A percentile compares a stretch with the other conserved stretches of the same genome.
phyloP scores from a whole-genome alignment of 1,140 invertebrate genomes.

The Bradysia coprophila region DNA sequence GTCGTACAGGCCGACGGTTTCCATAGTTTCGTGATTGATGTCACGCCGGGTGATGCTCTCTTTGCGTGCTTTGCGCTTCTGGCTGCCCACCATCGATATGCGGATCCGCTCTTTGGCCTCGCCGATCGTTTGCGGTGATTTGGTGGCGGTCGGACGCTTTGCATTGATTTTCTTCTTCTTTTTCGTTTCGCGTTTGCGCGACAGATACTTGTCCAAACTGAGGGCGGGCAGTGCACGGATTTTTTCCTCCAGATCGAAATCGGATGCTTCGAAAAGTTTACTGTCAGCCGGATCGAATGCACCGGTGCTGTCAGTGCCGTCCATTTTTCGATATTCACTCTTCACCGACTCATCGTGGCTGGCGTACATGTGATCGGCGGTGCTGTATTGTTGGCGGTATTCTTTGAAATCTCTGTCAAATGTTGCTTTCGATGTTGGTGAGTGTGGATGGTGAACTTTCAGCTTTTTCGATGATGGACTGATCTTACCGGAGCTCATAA shows the following conservation, averaged over 20 bases:
- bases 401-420: background rate
- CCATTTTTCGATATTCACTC: no score
- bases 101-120: conserved; percentile 20
- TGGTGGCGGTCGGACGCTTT: conserved; percentile 18
- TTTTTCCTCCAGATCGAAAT: conserved; percentile 69
- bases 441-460: no score
- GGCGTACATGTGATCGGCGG: conserved; percentile 12
- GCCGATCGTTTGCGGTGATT: conserved; percentile 3
- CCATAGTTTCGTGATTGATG: conserved; percentile 10
- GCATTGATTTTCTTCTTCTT: conserved; percentile 39
- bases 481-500: conserved; percentile 47
- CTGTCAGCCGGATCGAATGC: background rate
- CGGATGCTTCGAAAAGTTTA: conserved; percentile 10
- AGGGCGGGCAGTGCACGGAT: conserved; percentile 65
- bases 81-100: conserved; percentile 42
- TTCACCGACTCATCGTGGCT: conserved; percentile 20
- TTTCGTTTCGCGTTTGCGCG: conserved; percentile 52
- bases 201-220: conserved; percentile 58
- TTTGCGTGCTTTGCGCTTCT: conserved; percentile 61
- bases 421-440: background rate
- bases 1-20: no score
- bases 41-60: conserved; percentile 49
- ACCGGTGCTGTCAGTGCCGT: background rate
- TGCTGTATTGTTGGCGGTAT: background rate
- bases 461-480: conserved; percentile 30